Conservation (phyloP, 2,888 invertebrate species). For the Drosophila algonquin region DNA sequence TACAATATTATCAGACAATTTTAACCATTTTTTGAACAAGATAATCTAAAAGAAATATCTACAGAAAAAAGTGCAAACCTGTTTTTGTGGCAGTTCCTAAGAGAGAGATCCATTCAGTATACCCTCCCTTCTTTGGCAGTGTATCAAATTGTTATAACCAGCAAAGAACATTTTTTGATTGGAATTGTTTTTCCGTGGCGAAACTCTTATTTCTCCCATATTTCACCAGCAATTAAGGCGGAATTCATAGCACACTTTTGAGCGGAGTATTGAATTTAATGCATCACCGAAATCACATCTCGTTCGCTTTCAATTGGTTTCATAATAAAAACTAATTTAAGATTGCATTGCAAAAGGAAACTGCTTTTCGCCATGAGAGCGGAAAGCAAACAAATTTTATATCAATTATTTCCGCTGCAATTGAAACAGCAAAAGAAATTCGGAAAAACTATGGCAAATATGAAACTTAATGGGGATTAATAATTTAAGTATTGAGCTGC, state of each 20-base stretch:
- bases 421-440: background rate
- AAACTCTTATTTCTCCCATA: conserved; percentile 22
- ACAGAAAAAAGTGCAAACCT: no score
- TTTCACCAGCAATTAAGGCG: conserved; percentile 30
- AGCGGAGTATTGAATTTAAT: background rate
- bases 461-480: conserved; percentile 2
- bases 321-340: background rate
- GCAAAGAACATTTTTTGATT: conserved; percentile 24
- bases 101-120: background rate
- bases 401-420: conserved; percentile 29
- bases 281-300: background rate
- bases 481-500: background rate
- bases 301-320: background rate
- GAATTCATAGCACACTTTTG: conserved; percentile 8
- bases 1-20: background rate
- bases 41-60: no score
- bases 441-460: conserved; percentile 1
- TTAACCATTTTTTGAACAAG: no score
- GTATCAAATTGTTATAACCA: background rate
- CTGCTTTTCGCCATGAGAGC: background rate
- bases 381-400: conserved; percentile 9
- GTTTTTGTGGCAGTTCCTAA: no score
- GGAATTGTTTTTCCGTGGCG: conserved; percentile 18
- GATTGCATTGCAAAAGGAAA: background rate
- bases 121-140: background rate